Evolutionary conservation across 2,888 invertebrate genomes (phyloP).

Genomic region (Busseola fusca): DNA sequence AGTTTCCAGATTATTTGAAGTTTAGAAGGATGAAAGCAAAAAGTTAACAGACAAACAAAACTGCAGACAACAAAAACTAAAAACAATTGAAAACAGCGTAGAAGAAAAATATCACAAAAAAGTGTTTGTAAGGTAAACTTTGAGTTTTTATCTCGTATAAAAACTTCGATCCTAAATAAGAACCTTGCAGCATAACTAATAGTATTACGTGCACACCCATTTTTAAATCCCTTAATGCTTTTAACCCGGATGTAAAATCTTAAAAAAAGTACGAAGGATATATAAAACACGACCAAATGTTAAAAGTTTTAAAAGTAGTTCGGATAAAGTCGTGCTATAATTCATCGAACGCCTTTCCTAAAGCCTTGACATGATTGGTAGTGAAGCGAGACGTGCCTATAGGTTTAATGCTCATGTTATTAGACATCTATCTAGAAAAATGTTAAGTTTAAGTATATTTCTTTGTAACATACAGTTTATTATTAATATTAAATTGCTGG

Average conservation of each 20-base stretch:
- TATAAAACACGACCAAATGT: conserved; percentile 19
- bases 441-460: not conserved
- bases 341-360: conserved; percentile 67
- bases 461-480: not conserved
- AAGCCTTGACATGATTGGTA: conserved; percentile 69
- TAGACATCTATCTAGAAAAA: conserved; percentile 34
- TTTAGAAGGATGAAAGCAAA: conserved; percentile 10
- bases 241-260: conserved; percentile 7
- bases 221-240: conserved; percentile 6
- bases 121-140: not conserved
- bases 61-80: conserved; percentile 5
- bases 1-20: conserved; percentile 7
- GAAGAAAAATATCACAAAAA: conserved; percentile 13
- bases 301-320: conserved; percentile 35
- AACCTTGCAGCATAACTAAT: conserved; percentile 38
- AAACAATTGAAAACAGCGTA: conserved; percentile 4
- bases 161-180: conserved; percentile 23
- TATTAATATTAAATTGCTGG: conserved; percentile 1
- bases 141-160: conserved; percentile 14
- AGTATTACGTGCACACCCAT: conserved; percentile 8
- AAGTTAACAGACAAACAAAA: not conserved
- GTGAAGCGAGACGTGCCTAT: conserved; percentile 61
- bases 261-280: conserved; percentile 15
- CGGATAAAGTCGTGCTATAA: conserved; percentile 57
- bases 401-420: conserved; percentile 45